Percentiles rank a stretch among this genome's conserved stretches.
Conservation (phyloP, 2,113 vertebrate species). For the Scomber colias region DNA sequence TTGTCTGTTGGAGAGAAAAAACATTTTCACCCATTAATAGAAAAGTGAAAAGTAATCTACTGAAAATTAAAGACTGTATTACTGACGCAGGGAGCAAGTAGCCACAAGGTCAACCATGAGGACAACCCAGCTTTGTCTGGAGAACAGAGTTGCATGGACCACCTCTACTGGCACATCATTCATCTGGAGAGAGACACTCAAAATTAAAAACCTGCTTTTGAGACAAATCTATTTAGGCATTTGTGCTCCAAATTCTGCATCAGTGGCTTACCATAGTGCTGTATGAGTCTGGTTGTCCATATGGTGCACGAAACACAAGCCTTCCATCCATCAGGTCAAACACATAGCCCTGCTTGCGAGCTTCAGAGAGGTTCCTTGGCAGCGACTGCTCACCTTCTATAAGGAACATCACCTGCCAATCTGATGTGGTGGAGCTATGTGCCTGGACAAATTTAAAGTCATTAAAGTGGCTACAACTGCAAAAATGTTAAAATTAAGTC, state of each 20-base stretch:
- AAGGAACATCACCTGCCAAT: conserved; percentile 76
- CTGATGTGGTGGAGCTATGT: background rate
- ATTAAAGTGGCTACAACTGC: background rate
- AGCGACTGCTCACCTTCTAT: conserved; percentile 18
- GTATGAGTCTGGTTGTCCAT: conserved; percentile 69
- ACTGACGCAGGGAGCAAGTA: conserved; percentile 72
- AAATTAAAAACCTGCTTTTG: background rate
- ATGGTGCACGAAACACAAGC: conserved; percentile 71
- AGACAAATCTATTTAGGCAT: background rate
- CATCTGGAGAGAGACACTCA: conserved; percentile 47
- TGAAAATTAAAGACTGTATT: background rate
- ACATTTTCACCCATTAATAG: conserved; percentile 57
- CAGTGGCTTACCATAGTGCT: conserved; percentile 49
- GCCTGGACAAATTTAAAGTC: conserved; percentile 20
- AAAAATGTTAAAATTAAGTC: too few relatives aligned
- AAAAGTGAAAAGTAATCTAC: too few relatives aligned
- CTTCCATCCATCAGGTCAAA: conserved; percentile 54
- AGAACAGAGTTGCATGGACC: conserved; percentile 72
- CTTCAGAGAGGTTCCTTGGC: conserved; percentile 58
- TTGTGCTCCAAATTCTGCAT: too few relatives aligned
- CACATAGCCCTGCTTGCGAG: conserved; percentile 55
- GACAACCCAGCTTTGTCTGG: conserved; percentile 70
- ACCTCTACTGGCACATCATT: conserved; percentile 67
- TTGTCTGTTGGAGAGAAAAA: conserved; percentile 59
- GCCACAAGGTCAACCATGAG: conserved; percentile 70